phyloP scores from a whole-genome alignment of 2,113 vertebrate genomes.

The Axis porcinus region DNA sequence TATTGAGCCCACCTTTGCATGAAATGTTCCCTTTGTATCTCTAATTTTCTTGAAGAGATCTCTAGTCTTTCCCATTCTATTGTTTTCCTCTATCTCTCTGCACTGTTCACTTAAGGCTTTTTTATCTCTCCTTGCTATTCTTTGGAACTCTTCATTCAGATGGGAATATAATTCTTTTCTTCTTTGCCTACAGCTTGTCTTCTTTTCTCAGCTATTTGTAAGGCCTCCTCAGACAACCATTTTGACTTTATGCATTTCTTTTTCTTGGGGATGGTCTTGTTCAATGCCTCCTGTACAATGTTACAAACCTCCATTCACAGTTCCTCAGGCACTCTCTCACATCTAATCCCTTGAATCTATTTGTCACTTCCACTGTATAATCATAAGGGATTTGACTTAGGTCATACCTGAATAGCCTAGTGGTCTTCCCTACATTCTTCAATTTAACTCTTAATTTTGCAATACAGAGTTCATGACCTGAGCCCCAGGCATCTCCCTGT shows the following conservation, averaged over 20 bases:
- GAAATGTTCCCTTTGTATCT: neutral
- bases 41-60: neutral
- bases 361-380: neutral
- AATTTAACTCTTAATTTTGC: neutral
- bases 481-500: neutral
- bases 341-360: neutral
- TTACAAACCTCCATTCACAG: neutral
- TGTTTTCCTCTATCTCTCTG: neutral
- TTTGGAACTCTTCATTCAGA: neutral
- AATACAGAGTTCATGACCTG: neutral
- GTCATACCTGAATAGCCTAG: neutral
- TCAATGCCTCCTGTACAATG: neutral
- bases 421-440: neutral
- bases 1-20: neutral
- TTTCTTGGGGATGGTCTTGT: neutral
- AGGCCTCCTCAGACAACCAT: neutral
- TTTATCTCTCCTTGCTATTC: neutral
- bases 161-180: neutral
- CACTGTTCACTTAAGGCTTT: neutral
- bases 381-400: neutral
- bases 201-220: neutral
- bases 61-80: neutral
- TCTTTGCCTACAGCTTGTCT: neutral
- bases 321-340: neutral
- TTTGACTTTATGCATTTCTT: neutral